Base-by-base conservation (phyloP, 2,113 vertebrate genomes). In the Pollimyrus isidori region DNA sequence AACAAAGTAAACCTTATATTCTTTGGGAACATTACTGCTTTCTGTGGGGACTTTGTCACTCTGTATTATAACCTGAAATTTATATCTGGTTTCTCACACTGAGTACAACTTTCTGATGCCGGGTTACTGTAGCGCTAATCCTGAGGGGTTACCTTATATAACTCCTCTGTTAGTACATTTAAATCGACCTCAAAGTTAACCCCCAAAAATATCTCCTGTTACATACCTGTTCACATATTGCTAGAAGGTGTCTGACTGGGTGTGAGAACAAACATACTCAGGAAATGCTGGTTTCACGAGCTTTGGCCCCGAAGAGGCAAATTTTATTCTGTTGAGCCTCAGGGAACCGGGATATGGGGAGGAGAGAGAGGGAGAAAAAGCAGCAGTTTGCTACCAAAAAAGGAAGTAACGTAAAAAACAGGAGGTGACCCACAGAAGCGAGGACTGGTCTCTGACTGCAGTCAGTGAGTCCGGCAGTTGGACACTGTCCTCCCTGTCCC, bases 181-280 rank as follows among this genome's bases (percentile, higher is more conserved):
- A 69, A 69, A 30, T 69, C 10, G n/a, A 69, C 30, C 73, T 42
- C 73, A 19, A 19, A 80, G 13, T 42, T 80, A 80, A 80, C 73
- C 73, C 73, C 73, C 73, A 80, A 80, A 80, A 80, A 80, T 80
- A 42, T 80, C 73, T 69, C 62, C n/a, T 80, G 73, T 80, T 80
- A 42, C 73, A 42, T 42, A 42, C 35, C 73, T 42, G 39, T 42
- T 39, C 73, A 39, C 73, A 80, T 42, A 80, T 39, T 35, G 35
- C 73, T 80, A 26, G 26, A 69, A 4, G n/a, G 9, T 30, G n/a
- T 69, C 7, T 65, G 9, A 30, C 19, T 26, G n/a, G n/a, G 26
- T 69, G 62, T 26, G 62, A 69, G n/a, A 3, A 26, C n/a, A 69
- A 30, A 30, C n/a, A 13, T 26, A 4, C 62, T 30, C 62, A 69